Evolutionary conservation across 2,113 vertebrate species (phyloP).

Genomic region (Brienomyrus brachyistius): DNA sequence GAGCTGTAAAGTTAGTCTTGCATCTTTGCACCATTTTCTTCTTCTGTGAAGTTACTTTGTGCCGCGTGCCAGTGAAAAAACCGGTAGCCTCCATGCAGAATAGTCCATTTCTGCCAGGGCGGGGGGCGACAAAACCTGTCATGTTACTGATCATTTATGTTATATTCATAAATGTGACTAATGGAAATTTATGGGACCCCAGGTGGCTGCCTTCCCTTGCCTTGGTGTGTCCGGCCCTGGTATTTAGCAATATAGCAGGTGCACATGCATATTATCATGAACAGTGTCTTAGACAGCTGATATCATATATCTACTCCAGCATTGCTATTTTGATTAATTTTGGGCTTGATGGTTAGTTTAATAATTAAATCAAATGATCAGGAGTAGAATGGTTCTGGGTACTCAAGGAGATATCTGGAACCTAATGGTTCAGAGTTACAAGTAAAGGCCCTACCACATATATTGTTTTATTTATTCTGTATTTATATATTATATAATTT

Average conservation of each 20-base stretch:
- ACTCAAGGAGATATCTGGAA: not conserved
- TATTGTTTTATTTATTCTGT: not conserved
- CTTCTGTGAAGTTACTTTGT: too few species aligned
- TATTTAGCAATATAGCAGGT: not conserved
- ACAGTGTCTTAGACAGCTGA: not conserved
- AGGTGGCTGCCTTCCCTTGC: not conserved
- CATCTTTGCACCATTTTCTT: not conserved
- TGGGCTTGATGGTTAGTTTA: not conserved
- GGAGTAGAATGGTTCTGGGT: not conserved
- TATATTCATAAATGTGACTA: not conserved
- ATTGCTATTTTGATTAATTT: not conserved
- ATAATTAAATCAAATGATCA: not conserved
- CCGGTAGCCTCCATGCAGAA: not conserved
- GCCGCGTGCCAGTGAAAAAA: not conserved
- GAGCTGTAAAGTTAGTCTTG: too few species aligned
- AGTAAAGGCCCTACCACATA: not conserved
- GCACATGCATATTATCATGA: not conserved
- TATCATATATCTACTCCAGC: not conserved
- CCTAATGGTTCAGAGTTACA: not conserved
- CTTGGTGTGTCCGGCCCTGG: not conserved
- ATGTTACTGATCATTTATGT: not conserved
- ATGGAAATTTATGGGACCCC: not conserved
- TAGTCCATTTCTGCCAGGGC: not conserved
- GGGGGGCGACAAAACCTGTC: not conserved
- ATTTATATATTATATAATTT: not conserved